These are phyloP conservation scores for Mesitornis unicolor DNA, from an alignment of 2,113 vertebrate genomes.

Conservation along the genomic window DNA sequence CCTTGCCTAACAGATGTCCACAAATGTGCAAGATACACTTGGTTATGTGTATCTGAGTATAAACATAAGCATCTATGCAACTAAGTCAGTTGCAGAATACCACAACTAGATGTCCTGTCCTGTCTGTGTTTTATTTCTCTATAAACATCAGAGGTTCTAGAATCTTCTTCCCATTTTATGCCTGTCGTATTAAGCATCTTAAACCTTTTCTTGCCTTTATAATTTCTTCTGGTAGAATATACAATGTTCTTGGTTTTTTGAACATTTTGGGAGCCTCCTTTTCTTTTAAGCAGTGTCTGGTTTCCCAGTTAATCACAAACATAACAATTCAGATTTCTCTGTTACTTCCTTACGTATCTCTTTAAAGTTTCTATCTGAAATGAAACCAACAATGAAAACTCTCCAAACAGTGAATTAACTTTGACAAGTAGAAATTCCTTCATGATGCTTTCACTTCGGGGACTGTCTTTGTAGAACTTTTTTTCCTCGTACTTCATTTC, in stretches of 20 bases:
- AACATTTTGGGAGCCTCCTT: not conserved
- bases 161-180: not conserved
- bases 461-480: not conserved
- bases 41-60: not conserved
- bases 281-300: not conserved
- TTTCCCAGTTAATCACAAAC: not conserved
- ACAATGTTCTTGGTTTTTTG: not conserved
- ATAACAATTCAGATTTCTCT: not conserved
- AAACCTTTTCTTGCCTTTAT: not conserved
- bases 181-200: not conserved
- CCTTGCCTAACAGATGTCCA: not conserved
- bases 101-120: not conserved
- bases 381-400: not conserved
- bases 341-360: not conserved
- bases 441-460: not conserved
- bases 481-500: not conserved
- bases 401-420: not conserved
- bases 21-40: not conserved
- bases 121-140: not conserved
- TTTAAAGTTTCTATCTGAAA: not conserved
- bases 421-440: not conserved
- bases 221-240: not conserved
- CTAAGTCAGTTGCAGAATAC: not conserved
- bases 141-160: not conserved
- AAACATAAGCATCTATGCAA: not conserved